Percentiles rank a stretch among this genome's conserved stretches.
Evolutionary conservation across 2,888 invertebrate species (phyloP).

Genomic region (Melinaea marsaeus): DNA sequence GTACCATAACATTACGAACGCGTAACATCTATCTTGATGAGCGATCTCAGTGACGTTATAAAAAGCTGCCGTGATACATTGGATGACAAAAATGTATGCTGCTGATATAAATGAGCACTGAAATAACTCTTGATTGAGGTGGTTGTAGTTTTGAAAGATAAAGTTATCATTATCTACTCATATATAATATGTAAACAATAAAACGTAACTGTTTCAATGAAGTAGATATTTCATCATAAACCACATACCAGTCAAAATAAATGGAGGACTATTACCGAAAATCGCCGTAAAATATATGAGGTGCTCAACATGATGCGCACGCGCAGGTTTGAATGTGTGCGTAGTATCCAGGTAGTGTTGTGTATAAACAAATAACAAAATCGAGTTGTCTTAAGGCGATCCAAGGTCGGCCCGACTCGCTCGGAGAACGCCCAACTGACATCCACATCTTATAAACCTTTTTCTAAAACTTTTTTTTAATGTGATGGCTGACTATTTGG

Average conservation of each 20-base stretch:
- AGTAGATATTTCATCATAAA: conserved; percentile 61
- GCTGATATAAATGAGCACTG: conserved; percentile 22
- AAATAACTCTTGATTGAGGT: background rate
- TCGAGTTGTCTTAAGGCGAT: conserved; percentile 73
- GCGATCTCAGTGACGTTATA: conserved; percentile 22
- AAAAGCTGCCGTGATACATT: conserved; percentile 30
- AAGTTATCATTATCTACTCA: background rate
- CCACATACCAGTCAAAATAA: conserved; percentile 65
- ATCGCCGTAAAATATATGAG: conserved; percentile 72
- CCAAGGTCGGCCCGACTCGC: conserved; percentile 61
- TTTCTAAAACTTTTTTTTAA: conserved; percentile 73
- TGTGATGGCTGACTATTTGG: conserved; percentile 75
- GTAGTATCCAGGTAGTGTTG: conserved; percentile 71
- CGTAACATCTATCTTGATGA: conserved; percentile 47
- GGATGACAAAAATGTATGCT: conserved; percentile 40
- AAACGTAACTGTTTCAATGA: conserved; percentile 44
- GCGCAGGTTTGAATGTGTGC: conserved; percentile 35
- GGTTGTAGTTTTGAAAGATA: background rate
- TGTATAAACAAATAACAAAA: conserved; percentile 78
- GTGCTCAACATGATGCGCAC: conserved; percentile 54
- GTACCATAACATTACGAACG: conserved; percentile 45
- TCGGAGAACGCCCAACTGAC: conserved; percentile 45
- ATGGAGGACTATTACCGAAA: conserved; percentile 71
- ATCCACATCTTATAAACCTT: conserved; percentile 54
- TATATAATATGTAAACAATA: background rate